A percentile compares a stretch with the other conserved stretches of the same genome.
Evolutionary conservation across 2,113 vertebrate species (phyloP).

Genomic region (Oreochromis niloticus): DNA sequence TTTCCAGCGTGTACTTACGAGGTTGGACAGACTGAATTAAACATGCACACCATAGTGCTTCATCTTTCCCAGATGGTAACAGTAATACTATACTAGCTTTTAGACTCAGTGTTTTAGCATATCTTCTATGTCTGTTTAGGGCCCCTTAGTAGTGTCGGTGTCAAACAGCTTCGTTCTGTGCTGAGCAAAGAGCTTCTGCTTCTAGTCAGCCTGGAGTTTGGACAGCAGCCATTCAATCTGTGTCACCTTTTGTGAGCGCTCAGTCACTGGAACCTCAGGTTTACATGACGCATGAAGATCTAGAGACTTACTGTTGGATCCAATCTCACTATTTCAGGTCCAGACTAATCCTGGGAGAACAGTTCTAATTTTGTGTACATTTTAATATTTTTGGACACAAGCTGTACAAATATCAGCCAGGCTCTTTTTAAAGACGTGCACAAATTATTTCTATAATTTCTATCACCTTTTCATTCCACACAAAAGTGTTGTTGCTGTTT

Average conservation of each 20-base stretch:
- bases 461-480: background rate
- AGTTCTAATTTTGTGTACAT: background rate
- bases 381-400: background rate
- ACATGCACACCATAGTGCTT: rapidly evolving
- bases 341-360: background rate
- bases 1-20: rapidly evolving
- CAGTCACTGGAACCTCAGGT: background rate
- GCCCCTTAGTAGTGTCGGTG: rapidly evolving
- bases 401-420: background rate
- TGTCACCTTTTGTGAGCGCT: background rate
- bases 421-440: background rate
- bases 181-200: rapidly evolving
- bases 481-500: background rate
- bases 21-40: background rate
- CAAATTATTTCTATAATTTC: background rate
- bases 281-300: background rate
- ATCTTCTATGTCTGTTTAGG: rapidly evolving
- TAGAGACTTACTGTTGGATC: background rate
- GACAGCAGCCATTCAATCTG: background rate
- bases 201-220: background rate
- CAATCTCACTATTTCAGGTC: background rate
- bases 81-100: background rate
- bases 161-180: background rate
- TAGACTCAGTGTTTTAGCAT: background rate
- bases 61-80: background rate